Evolutionary conservation across 2,888 invertebrate genomes (phyloP).

Genomic region (Sipha maydis): DNA sequence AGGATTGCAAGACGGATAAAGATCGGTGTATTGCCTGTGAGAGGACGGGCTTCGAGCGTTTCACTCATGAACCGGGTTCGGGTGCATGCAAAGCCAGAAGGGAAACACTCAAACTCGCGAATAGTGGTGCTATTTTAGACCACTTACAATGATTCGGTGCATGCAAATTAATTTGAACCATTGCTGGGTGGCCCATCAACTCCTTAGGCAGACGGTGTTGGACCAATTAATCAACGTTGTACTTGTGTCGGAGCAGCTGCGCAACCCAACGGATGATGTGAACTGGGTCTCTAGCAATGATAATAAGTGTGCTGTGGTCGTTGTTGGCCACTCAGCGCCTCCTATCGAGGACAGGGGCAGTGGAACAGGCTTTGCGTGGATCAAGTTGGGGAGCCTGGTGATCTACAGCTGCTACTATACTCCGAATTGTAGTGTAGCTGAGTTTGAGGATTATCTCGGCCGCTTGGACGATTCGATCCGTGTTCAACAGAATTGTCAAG

Average conservation of each 20-base stretch:
- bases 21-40: neutral
- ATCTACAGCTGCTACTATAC: neutral
- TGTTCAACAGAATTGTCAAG: too few relatives aligned
- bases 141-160: neutral
- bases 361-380: too few relatives aligned
- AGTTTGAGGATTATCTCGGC: neutral
- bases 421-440: neutral
- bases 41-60: neutral
- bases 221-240: too few relatives aligned
- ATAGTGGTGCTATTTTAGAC: neutral
- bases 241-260: too few relatives aligned
- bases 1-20: neutral
- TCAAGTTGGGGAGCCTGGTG: too few relatives aligned
- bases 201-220: too few relatives aligned
- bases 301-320: neutral
- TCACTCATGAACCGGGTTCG: too few relatives aligned
- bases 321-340: neutral
- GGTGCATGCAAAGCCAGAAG: slow-evolving; percentile 12
- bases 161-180: slow-evolving; percentile 2
- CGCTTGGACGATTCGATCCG: neutral
- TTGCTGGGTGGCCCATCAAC: too few relatives aligned
- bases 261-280: too few relatives aligned
- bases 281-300: too few relatives aligned
- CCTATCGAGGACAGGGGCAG: neutral
- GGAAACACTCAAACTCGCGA: neutral